Conservation (phyloP, 2,888 invertebrate genomes). For the Lutraria lutraria region DNA sequence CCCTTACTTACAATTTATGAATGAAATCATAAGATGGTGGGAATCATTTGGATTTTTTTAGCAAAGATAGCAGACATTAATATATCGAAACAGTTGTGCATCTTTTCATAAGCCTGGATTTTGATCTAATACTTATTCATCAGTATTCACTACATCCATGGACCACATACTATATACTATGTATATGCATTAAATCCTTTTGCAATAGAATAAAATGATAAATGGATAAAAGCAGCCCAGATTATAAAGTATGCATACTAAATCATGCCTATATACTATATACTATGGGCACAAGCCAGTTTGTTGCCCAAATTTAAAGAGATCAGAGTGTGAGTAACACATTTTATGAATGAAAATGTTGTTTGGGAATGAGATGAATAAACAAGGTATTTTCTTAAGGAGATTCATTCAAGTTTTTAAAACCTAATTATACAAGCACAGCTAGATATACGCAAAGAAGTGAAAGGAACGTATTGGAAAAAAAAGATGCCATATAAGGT, state of each 20-base stretch:
- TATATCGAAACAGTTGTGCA: not conserved
- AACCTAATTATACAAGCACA: not conserved
- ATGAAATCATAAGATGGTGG: conserved; percentile 9
- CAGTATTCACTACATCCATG: not conserved
- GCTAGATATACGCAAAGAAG: no score
- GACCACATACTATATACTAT: not conserved
- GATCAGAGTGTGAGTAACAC: not conserved
- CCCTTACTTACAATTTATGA: conserved; percentile 23
- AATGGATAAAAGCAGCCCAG: not conserved
- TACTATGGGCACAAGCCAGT: not conserved
- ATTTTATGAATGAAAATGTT: conserved; percentile 13
- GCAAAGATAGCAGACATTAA: not conserved
- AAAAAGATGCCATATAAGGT: no score
- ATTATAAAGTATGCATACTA: not conserved
- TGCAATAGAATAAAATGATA: not conserved
- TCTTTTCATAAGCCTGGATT: not conserved
- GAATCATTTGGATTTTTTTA: not conserved
- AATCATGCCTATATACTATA: not conserved
- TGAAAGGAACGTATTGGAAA: no score
- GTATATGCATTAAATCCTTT: not conserved
- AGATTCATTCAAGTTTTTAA: not conserved
- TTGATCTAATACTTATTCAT: not conserved
- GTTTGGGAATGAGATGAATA: not conserved
- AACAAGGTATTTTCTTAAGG: not conserved
- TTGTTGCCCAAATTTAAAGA: not conserved